Conservation (phyloP, 2,797 vertebrate species). For the Chanos chanos region DNA sequence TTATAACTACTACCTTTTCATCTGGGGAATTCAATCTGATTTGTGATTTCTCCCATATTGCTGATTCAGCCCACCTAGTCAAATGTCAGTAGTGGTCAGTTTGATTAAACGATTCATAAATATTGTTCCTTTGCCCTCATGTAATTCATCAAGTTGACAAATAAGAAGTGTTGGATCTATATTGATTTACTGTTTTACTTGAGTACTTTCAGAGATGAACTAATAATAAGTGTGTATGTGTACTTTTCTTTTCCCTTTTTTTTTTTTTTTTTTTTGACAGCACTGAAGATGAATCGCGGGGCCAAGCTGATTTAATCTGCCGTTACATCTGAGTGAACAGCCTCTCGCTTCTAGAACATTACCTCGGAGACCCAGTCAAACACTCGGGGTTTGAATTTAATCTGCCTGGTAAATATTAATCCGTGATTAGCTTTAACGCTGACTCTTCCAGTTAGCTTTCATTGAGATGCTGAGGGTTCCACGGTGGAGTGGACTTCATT, state of each 20-base stretch:
- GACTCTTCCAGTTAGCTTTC: not conserved
- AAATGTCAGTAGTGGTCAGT: too few relatives aligned
- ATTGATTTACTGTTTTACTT: too few relatives aligned
- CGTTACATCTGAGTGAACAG: not conserved
- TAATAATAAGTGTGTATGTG: too few relatives aligned
- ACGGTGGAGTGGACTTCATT: conserved; percentile 12
- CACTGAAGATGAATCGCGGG: not conserved
- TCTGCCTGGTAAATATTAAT: not conserved
- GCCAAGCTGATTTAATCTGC: not conserved
- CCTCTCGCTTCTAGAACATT: not conserved
- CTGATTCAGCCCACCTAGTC: too few relatives aligned
- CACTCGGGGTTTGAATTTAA: not conserved
- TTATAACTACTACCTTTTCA: not conserved
- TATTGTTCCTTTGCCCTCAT: too few relatives aligned
- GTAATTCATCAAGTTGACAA: too few relatives aligned
- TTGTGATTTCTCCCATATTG: too few relatives aligned
- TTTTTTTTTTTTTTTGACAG: not conserved
- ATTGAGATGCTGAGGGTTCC: not conserved
- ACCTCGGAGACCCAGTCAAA: not conserved
- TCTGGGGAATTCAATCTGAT: not conserved
- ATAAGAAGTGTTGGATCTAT: too few relatives aligned
- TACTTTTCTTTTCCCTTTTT: too few relatives aligned
- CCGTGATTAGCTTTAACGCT: conserved; percentile 17
- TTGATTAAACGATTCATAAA: too few relatives aligned
- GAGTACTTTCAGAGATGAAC: too few relatives aligned